Conservation (phyloP, 2,797 vertebrate genomes). For the Argentina silus region DNA sequence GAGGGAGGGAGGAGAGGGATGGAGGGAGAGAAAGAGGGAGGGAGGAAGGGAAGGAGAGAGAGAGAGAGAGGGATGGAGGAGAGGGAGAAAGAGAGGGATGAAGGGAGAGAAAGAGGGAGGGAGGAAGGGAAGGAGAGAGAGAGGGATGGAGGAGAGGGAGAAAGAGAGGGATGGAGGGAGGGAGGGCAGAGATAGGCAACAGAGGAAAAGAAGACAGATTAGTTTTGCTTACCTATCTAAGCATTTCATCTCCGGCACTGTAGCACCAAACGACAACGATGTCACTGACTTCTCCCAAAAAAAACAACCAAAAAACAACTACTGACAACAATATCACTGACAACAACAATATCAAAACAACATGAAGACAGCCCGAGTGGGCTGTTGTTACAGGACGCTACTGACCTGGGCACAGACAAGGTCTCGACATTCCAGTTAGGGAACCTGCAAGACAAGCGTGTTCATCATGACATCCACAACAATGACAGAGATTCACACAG, state of each 20-base stretch:
- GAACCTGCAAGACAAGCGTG: constrained; percentile 71
- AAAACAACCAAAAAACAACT: too few species aligned
- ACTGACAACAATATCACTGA: too few species aligned
- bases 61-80: neutral
- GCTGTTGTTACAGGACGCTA: neutral
- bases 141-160: neutral
- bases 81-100: too few species aligned
- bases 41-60: too few species aligned
- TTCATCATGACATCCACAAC: constrained; percentile 3
- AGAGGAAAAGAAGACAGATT: neutral
- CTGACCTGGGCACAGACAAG: constrained; percentile 78
- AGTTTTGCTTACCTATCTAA: too few species aligned
- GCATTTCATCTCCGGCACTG: too few species aligned
- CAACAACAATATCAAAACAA: too few species aligned
- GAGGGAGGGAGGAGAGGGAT: neutral
- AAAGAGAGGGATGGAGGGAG: neutral
- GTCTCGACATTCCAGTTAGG: constrained; percentile 89
- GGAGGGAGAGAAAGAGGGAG: neutral
- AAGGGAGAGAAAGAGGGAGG: neutral
- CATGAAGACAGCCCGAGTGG: too few species aligned
- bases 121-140: neutral
- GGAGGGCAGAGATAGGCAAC: neutral
- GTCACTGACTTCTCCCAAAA: too few species aligned
- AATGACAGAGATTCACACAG: neutral
- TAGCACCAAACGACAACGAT: too few species aligned